Evolutionary conservation across 2,888 invertebrate genomes (phyloP).

Genomic region (Drosophila maculinotata): DNA sequence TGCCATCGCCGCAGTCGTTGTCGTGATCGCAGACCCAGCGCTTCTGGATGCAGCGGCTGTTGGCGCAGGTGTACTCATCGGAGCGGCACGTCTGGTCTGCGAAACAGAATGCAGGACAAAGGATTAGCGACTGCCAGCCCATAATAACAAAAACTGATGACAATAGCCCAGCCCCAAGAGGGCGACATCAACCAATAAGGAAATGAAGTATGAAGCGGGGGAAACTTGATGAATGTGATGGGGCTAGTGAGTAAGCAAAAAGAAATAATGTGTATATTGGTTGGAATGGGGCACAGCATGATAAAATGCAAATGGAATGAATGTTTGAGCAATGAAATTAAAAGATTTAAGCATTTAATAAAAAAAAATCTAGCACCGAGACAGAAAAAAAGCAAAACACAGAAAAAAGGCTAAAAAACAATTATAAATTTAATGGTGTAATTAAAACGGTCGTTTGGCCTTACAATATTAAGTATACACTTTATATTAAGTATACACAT

Average conservation of each 20-base stretch:
- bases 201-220: slow-evolving; percentile 53
- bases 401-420: neutral
- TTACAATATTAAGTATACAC: no score
- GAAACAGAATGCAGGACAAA: slow-evolving; percentile 29
- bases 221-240: slow-evolving; percentile 39
- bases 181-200: slow-evolving; percentile 25
- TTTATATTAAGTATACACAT: no score
- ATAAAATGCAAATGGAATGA: slow-evolving; percentile 20
- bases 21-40: slow-evolving; percentile 95
- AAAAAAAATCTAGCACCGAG: neutral
- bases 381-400: neutral
- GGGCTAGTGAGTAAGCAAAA: slow-evolving; percentile 31
- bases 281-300: neutral
- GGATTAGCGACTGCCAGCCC: slow-evolving; percentile 37
- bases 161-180: slow-evolving; percentile 9
- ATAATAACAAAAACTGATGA: slow-evolving; percentile 11
- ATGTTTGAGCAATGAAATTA: neutral
- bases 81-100: slow-evolving; percentile 96
- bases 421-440: no score
- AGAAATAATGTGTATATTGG: slow-evolving; percentile 5
- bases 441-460: no score
- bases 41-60: slow-evolving; percentile 94
- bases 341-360: neutral
- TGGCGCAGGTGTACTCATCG: slow-evolving; percentile 96
- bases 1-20: slow-evolving; percentile 94